A percentile compares a stretch with the other conserved stretches of the same genome.
phyloP scores from a whole-genome alignment of 2,113 vertebrate genomes.

The Pipra filicauda region DNA sequence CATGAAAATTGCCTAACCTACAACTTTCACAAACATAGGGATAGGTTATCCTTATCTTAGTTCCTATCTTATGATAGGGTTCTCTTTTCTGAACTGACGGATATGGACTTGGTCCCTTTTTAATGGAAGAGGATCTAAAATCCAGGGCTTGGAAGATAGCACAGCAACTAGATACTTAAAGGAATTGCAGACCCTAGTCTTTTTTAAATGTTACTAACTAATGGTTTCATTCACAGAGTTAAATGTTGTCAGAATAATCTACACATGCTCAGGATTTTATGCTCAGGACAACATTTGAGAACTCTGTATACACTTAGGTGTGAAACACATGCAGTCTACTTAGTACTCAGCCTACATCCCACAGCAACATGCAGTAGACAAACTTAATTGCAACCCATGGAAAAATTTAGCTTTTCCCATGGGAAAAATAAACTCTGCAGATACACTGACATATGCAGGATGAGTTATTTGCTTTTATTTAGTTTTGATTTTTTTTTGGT shows the following conservation, averaged over 20 bases:
- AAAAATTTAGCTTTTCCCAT: neutral
- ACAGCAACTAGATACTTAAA: neutral
- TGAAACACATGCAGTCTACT: neutral
- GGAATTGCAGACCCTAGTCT: neutral
- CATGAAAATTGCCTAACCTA: neutral
- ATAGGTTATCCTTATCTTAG: neutral
- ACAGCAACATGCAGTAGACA: neutral
- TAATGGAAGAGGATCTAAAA: neutral
- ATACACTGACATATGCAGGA: neutral
- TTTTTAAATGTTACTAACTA: neutral
- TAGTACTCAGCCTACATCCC: neutral
- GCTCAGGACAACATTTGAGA: neutral
- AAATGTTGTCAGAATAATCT: neutral
- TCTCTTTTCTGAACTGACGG: neutral
- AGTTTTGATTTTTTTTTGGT: neutral
- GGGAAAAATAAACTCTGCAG: neutral
- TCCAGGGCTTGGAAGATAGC: neutral
- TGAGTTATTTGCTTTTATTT: neutral
- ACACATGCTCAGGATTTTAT: neutral
- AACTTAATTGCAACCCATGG: neutral
- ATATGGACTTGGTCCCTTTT: neutral
- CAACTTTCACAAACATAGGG: neutral
- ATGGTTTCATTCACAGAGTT: neutral
- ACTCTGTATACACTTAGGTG: neutral
- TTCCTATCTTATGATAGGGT: neutral